phyloP scores from a whole-genome alignment of 2,113 vertebrate species.

The Upupa epops region DNA sequence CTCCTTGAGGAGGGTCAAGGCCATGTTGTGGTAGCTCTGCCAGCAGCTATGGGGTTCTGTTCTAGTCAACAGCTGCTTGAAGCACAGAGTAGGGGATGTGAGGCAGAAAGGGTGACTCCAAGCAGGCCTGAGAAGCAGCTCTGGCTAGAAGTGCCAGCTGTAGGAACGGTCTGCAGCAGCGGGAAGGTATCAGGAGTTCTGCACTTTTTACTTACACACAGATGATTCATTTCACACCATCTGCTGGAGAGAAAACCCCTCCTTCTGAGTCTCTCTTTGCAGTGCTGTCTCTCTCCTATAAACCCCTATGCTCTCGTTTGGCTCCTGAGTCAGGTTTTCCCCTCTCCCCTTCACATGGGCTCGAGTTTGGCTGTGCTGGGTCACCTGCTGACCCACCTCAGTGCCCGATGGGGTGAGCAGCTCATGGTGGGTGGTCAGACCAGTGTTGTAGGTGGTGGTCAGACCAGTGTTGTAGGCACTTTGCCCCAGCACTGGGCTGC shows the following conservation, averaged over 20 bases:
- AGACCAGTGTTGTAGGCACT: neutral
- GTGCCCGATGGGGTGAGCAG: neutral
- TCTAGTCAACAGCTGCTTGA: neutral
- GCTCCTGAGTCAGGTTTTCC: neutral
- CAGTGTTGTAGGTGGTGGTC: too few relatives aligned
- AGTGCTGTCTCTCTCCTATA: neutral
- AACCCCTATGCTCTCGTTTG: accelerated
- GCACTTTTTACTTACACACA: conserved; percentile 48
- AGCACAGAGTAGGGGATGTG: accelerated
- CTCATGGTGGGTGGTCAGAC: neutral
- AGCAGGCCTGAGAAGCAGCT: neutral
- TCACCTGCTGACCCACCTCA: neutral
- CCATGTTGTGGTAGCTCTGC: neutral
- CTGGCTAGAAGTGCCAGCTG: conserved; percentile 48
- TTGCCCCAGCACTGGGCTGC: neutral
- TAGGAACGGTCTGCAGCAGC: conserved; percentile 40
- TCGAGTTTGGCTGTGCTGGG: neutral
- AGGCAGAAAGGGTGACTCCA: neutral
- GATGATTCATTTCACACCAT: conserved; percentile 68
- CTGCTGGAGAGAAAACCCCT: conserved; percentile 59
- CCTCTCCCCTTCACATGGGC: neutral
- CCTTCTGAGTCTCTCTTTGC: conserved; percentile 24
- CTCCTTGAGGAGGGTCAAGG: neutral
- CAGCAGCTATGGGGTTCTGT: neutral
- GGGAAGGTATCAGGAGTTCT: conserved; percentile 46